Conservation (phyloP, 2,797 vertebrate species). For the Halcyon leucocephala region DNA sequence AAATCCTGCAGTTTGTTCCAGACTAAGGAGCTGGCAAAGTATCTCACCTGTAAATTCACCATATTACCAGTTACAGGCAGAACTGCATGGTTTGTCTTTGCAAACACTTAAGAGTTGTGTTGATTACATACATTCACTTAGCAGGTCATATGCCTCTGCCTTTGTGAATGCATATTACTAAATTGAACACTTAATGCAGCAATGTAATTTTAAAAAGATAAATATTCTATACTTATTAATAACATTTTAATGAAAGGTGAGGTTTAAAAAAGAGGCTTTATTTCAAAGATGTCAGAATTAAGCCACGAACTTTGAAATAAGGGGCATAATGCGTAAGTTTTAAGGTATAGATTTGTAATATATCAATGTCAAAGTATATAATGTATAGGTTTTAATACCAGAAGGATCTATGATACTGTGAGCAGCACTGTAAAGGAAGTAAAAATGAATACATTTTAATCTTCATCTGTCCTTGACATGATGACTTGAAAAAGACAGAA, state of each 20-base stretch:
- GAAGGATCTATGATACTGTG: neutral
- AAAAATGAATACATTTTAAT: neutral
- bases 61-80: neutral
- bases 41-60: neutral
- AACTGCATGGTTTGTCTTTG: neutral
- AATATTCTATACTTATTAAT: neutral
- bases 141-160: neutral
- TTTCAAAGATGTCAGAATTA: neutral
- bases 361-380: neutral
- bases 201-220: neutral
- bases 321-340: neutral
- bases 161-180: neutral
- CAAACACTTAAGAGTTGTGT: neutral
- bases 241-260: neutral
- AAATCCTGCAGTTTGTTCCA: neutral
- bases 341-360: neutral
- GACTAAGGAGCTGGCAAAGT: neutral
- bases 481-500: neutral
- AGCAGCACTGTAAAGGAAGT: neutral
- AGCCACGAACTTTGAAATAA: neutral
- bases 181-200: neutral
- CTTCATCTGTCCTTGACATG: neutral
- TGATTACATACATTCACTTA: neutral
- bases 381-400: neutral
- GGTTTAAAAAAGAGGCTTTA: neutral